Conservation (phyloP, 2,888 invertebrate genomes). For the Erebia palarica region DNA sequence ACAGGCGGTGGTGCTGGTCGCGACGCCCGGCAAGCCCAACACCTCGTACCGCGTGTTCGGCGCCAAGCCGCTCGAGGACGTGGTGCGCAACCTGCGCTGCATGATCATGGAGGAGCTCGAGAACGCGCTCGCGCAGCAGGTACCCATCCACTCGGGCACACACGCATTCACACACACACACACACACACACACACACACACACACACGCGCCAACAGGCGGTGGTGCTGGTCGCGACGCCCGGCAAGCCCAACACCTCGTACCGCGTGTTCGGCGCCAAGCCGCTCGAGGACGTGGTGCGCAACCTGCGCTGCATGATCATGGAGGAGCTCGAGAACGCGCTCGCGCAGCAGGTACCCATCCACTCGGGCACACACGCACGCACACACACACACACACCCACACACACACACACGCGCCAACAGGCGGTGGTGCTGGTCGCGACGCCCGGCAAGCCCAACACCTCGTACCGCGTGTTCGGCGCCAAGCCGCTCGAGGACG, state of each 20-base stretch:
- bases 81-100: conserved; percentile 93
- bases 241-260: conserved; percentile 97
- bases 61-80: conserved; percentile 97
- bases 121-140: conserved; percentile 94
- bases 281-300: conserved; percentile 98
- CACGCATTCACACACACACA: too few relatives aligned
- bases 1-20: conserved; percentile 97
- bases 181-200: too few relatives aligned
- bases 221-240: conserved; percentile 97
- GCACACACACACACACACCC: too few relatives aligned
- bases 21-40: conserved; percentile 97
- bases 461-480: conserved; percentile 98
- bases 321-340: conserved; percentile 97
- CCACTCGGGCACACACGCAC: conserved; percentile 6
- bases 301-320: conserved; percentile 93
- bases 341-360: conserved; percentile 90
- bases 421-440: conserved; percentile 97
- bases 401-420: conserved; percentile 83
- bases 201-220: conserved; percentile 90
- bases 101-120: conserved; percentile 98
- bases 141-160: conserved; percentile 45
- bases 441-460: conserved; percentile 97
- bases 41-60: conserved; percentile 98
- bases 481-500: conserved; percentile 97
- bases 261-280: conserved; percentile 98